Base-by-base conservation (phyloP, 2,113 vertebrate genomes). In the Cepphus grylle region DNA sequence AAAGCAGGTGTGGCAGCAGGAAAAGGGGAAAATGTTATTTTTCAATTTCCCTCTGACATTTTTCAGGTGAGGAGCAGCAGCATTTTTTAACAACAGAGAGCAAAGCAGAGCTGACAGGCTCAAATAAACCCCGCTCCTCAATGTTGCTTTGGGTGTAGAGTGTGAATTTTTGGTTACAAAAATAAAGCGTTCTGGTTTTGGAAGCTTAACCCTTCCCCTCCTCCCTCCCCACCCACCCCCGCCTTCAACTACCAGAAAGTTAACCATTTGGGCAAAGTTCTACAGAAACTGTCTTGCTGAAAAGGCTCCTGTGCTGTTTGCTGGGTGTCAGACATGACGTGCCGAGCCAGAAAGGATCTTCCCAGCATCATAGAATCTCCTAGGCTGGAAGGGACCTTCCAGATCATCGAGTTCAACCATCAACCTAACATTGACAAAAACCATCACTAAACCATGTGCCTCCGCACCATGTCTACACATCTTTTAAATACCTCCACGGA, bases 31-130 rank as follows among this genome's bases (percentile, higher is more conserved):
- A 96, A 94, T 63, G 78, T 78, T 81, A 84, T 96, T 96, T 94
- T 93, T 61, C 92, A 87, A 63, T 95, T 96, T 94, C 92, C 52
- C 65, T 81, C 61, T 87, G 77, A 78, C 78, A 47, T 79, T 95
- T 95, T 67, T 71, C 73, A 91, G 84, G 65, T 6, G 0, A n/a
- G 65, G 70, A 94, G 49, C 63, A 15, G 74, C 5, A 5, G 32
- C 45, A 5, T 15, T 80, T 78, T 83, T 97, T 91, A 95, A 90
- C 87, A 65, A 8, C 18, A 42, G 56, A 55, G 40, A 65, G 79
- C 62, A 77, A 90, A 96, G 78, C 82, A 45, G 85, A 92, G 81
- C 61, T 93, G 96, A 93, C 95, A 95, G 34, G 32, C 52, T 95
- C 87, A 49, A 50, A 52, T 19, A 61, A 1, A 66, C 29, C 18